Conservation (phyloP, 2,888 invertebrate species). For the Caenorhabditis doughertyi region DNA sequence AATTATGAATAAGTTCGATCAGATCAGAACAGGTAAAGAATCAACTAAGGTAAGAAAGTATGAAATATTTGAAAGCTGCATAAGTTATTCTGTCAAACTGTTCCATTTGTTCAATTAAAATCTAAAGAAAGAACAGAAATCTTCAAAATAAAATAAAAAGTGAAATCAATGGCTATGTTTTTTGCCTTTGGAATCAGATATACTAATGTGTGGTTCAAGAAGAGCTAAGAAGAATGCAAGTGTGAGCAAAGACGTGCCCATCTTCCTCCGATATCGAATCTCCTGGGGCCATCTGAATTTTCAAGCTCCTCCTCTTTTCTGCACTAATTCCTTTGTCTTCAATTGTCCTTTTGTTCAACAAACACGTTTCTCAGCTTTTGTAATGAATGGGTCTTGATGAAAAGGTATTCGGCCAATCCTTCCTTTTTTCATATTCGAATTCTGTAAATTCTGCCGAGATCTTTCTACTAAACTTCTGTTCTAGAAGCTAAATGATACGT, state of each 20-base stretch:
- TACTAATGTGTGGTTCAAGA: constrained; percentile 36
- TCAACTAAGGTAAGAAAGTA: no score
- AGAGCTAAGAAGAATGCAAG: constrained; percentile 37
- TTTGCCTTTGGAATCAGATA: constrained; percentile 25
- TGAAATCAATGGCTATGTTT: background rate
- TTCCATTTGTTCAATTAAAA: no score
- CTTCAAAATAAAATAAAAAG: background rate
- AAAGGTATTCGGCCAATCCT: no score
- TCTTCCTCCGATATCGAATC: constrained; percentile 53
- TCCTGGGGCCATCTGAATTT: constrained; percentile 53
- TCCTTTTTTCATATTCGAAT: no score
- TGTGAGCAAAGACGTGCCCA: constrained; percentile 11
- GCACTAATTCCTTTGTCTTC: constrained; percentile 34
- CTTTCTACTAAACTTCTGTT: no score
- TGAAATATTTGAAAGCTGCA: no score
- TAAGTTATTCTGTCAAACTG: no score
- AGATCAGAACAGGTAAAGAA: no score
- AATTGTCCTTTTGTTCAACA: constrained; percentile 20
- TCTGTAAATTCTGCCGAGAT: no score
- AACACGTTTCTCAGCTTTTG: background rate
- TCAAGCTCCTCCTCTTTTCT: constrained; percentile 24
- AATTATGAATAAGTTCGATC: background rate
- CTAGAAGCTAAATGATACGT: no score
- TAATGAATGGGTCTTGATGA: no score
- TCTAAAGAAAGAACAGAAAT: background rate